Evolutionary conservation across 1,140 invertebrate species (phyloP), one percentile per base, ranked within the genome.

Genomic region (Diuraphis noxia): DNA sequence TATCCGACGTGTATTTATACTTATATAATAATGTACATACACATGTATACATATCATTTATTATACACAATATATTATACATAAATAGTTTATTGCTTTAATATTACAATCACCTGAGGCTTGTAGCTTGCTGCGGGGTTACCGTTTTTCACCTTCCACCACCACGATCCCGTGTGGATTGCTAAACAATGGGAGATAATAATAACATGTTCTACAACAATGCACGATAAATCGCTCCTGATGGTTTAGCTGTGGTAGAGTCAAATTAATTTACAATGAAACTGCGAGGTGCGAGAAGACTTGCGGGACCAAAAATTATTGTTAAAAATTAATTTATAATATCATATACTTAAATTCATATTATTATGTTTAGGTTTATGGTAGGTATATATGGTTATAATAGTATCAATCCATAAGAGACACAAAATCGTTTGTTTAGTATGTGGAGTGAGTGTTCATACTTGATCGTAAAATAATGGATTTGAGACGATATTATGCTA

Each of bases 21-120:
- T 30, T 84, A 43, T 84, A 17, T n/a, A 41, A 17, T n/a, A 41
- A 43, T 6, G 30, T 72, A n/a, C 30, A 40, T 40, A 40, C 9
- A 81, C 30, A 43, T 41, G 40, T 84, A 84, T 43, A 5, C 40
- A 84, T n/a, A 85, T 85, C 56, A 43, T 17, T 34, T 85, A 21
- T 85, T 72, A 72, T n/a, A 72, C 13, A 34, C 56, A 72, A 43
- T 43, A 43, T 85, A 43, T 85, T 87, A 46, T 49, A 52, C 9
- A 38, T 87, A 36, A 56, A 56, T 49, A n/a, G 86, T 30, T 23
- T 77, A 88, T 88, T 88, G 87, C 56, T 38, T 88, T 63, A 88
- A 88, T 88, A 88, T 77, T 72, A 63, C 52, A 56, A 77, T 88
- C 87, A 88, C 87, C 52, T 72, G 87, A 72, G 36, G 30, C 87